Conservation (phyloP, 37 sponge, comb jelly and placozoan species). For the Ianthella basta region DNA sequence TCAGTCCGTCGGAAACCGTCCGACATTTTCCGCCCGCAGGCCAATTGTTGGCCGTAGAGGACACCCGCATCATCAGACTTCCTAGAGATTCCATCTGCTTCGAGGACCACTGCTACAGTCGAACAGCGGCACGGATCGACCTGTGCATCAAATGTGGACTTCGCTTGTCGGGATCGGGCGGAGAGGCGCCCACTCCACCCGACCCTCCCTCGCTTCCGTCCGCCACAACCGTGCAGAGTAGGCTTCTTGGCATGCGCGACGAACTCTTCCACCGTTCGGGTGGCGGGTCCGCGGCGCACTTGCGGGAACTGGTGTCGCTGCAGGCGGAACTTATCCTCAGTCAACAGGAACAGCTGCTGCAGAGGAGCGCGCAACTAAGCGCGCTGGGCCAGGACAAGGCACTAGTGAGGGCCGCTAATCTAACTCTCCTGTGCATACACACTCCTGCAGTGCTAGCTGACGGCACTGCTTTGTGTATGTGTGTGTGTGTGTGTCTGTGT, state of each 20-base stretch:
- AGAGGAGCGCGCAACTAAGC: constrained; percentile 55
- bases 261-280: not conserved
- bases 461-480: too few species aligned
- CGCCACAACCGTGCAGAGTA: not conserved
- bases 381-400: constrained; percentile 62
- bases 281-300: not conserved
- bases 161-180: not conserved
- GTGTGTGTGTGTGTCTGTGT: too few species aligned
- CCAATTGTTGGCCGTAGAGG: not conserved
- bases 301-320: constrained; percentile 56
- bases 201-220: not conserved
- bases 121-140: not conserved
- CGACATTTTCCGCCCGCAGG: not conserved
- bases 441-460: not conserved
- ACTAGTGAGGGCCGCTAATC: constrained; percentile 45
- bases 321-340: constrained; percentile 70
- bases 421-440: not conserved
- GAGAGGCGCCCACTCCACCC: not conserved
- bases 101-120: not conserved
- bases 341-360: constrained; percentile 72
- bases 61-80: not conserved
- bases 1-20: not conserved
- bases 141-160: not conserved
- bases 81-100: not conserved
- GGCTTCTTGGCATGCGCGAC: constrained; percentile 2